These are phyloP conservation scores for Orchestia grillus DNA, from an alignment of 1,140 invertebrate species.

Conservation along the genomic window DNA sequence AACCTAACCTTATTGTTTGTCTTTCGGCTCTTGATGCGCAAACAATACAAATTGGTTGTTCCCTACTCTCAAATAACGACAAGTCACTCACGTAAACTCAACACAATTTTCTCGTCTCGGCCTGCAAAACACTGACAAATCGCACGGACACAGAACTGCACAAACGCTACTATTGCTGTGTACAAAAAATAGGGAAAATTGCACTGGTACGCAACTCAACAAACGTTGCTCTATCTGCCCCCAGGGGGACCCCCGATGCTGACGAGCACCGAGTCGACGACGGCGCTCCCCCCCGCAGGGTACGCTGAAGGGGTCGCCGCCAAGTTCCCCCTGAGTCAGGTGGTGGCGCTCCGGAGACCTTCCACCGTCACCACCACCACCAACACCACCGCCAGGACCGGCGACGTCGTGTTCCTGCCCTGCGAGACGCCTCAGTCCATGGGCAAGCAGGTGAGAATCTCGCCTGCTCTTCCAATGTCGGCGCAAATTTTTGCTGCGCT, in stretches of 20 bases:
- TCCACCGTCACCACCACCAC: constrained; percentile 51
- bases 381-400: constrained; percentile 44
- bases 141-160: no score
- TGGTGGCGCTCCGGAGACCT: neutral
- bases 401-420: constrained; percentile 21
- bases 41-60: no score
- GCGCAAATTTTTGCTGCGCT: neutral
- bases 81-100: no score
- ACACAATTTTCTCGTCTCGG: no score
- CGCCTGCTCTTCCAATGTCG: neutral
- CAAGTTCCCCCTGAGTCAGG: constrained; percentile 41
- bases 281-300: neutral
- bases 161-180: no score
- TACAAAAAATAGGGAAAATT: no score
- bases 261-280: neutral
- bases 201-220: no score
- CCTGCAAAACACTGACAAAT: no score
- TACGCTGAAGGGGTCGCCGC: constrained; percentile 42
- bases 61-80: no score
- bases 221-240: neutral
- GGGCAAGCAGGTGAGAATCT: constrained; percentile 34
- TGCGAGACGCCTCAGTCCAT: constrained; percentile 45
- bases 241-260: neutral
- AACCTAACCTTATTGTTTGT: no score
- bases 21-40: no score